phyloP scores from a whole-genome alignment of 2,797 vertebrate genomes.

The Danio albolineatus region DNA sequence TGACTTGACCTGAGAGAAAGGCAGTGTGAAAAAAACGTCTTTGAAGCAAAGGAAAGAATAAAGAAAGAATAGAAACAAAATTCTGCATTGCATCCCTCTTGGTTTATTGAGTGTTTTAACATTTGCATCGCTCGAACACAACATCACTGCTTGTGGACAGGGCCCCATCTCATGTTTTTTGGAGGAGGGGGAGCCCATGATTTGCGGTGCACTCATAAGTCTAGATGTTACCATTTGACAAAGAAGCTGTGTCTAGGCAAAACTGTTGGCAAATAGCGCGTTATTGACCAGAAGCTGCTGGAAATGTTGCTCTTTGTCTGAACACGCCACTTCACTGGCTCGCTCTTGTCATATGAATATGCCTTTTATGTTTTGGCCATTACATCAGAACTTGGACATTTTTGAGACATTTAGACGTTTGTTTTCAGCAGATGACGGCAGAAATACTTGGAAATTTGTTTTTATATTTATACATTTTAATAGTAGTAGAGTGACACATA shows the following conservation, averaged over 20 bases:
- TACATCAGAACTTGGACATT: not conserved
- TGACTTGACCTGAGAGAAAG: not conserved
- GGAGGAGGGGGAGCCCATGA: not conserved
- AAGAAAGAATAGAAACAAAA: not conserved
- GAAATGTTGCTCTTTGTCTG: slow-evolving; percentile 15
- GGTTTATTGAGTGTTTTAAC: not conserved
- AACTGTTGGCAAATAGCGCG: not conserved
- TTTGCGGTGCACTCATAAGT: not conserved
- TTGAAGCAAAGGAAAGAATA: slow-evolving; percentile 8
- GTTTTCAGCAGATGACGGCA: not conserved
- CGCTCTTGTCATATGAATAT: not conserved
- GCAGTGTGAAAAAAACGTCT: not conserved
- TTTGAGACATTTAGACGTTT: not conserved
- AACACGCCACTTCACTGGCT: not conserved
- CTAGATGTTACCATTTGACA: slow-evolving; percentile 18
- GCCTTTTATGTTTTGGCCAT: not conserved
- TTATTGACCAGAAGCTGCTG: not conserved
- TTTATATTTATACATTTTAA: not conserved
- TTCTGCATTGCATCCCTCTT: not conserved
- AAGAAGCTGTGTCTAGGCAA: slow-evolving; percentile 27
- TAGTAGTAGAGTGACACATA: no score
- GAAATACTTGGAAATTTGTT: not conserved
- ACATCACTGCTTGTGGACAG: not conserved
- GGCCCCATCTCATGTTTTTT: not conserved
- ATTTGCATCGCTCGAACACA: not conserved